Evolutionary conservation across 2,797 vertebrate genomes (phyloP), one percentile per base, ranked within the genome.

Genomic region (Melanogrammus aeglefinus): DNA sequence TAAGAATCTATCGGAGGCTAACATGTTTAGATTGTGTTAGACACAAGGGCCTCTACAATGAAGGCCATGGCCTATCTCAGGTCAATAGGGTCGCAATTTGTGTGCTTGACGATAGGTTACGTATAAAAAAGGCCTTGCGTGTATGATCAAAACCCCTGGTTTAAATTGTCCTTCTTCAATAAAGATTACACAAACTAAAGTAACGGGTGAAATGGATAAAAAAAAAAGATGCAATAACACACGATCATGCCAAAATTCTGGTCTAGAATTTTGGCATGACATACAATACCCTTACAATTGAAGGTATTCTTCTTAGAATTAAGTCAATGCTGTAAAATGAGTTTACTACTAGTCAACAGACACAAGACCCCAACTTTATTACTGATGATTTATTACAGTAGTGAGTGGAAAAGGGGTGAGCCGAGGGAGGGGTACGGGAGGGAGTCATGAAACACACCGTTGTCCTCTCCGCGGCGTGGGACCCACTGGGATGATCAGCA

Each of bases 401-500:
- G 13, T 51, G 24, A 29, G n/a, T 69, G n/a, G n/a, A 69, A 7
- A 10, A 24, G 66, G 63, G 63, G 10, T 24, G n/a, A 69, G n/a
- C 2, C 1, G 63, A 27, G 63, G n/a, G n/a, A 27, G n/a, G 73
- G 51, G 83, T 38, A 33, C 57, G 10, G 4, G 33, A 35, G 29
- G 51, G 14, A 33, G 16, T 35, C 35, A 21, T 27, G 69, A 31
- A 78, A 71, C 69, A 24, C 21, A 16, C 27, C 35, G 77, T 74
- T 78, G 77, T 78, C 73, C 70, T 24, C 7, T 8, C n/a, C 51
- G 44, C 14, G 85, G 86, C 6, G 14, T 7, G 73, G 85, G 88
- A 86, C 80, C 83, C 79, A 81, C 31, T 12, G 78, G 81, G 85
- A 84, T 91, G 92, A 92, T 91, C 90, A 90, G 89, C 92, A 90